phyloP scores from a whole-genome alignment of 2,888 invertebrate species.

The Idaea dimidiata region DNA sequence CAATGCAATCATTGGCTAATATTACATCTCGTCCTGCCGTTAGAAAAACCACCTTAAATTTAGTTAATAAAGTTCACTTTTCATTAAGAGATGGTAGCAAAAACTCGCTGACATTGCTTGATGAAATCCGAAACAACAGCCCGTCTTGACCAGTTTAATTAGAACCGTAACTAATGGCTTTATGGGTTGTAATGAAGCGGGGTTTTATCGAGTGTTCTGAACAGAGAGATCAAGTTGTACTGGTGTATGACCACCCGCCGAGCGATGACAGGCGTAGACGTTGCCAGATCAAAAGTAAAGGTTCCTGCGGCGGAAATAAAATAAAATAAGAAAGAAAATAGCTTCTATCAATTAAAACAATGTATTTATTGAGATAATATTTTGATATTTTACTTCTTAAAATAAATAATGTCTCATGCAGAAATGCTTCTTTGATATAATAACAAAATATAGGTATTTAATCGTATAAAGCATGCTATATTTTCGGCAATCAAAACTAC shows the following conservation, averaged over 20 bases:
- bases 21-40: not conserved
- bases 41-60: not conserved
- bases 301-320: slow-evolving; percentile 47
- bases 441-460: too few relatives aligned
- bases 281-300: slow-evolving; percentile 30
- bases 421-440: too few relatives aligned
- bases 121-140: slow-evolving; percentile 55
- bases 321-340: slow-evolving; percentile 40
- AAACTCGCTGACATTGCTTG: slow-evolving; percentile 28
- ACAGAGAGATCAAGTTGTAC: slow-evolving; percentile 32
- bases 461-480: too few relatives aligned
- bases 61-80: not conserved
- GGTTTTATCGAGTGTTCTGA: slow-evolving; percentile 11
- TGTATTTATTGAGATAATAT: too few relatives aligned
- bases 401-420: too few relatives aligned
- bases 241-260: slow-evolving; percentile 63
- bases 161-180: slow-evolving; percentile 37
- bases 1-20: not conserved
- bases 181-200: slow-evolving; percentile 15
- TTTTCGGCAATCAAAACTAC: too few relatives aligned
- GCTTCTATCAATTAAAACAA: slow-evolving; percentile 3
- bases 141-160: slow-evolving; percentile 35
- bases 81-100: not conserved
- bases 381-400: too few relatives aligned
- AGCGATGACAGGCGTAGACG: slow-evolving; percentile 50